Conservation (phyloP, 2,113 vertebrate genomes). For the Gavialis gangeticus region DNA sequence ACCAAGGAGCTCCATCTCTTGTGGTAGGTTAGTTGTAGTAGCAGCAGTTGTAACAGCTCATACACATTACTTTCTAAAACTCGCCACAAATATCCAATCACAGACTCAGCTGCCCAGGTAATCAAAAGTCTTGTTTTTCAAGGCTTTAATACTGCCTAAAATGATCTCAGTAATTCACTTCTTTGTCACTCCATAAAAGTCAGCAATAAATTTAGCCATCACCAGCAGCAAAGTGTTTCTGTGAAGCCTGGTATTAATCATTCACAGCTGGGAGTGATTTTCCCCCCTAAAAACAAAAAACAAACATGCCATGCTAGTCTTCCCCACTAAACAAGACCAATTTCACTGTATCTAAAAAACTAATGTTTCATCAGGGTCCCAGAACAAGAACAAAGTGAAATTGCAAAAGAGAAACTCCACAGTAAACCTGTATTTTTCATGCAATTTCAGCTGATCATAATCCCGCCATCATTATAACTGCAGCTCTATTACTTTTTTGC, state of each 20-base stretch:
- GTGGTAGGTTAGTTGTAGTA: neutral
- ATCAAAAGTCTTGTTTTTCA: conserved; percentile 1
- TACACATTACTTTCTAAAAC: neutral
- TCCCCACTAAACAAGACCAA: neutral
- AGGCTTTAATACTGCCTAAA: conserved; percentile 23
- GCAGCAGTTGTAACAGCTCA: neutral
- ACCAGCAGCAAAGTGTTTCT: conserved; percentile 31
- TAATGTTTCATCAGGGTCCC: neutral
- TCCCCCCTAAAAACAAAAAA: neutral
- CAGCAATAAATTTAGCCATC: conserved; percentile 32
- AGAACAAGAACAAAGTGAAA: conserved; percentile 17
- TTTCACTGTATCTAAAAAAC: neutral
- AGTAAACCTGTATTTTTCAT: neutral
- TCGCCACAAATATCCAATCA: neutral
- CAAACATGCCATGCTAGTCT: neutral
- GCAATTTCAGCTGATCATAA: neutral
- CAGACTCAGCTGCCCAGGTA: conserved; percentile 11
- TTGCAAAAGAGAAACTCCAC: neutral
- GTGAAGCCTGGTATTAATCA: neutral
- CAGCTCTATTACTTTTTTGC: neutral
- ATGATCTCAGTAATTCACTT: conserved; percentile 1
- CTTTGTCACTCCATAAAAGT: conserved; percentile 39
- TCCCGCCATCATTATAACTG: neutral
- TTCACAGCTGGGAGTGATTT: conserved; percentile 1
- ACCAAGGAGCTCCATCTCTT: neutral